phyloP scores from a whole-genome alignment of 2,113 vertebrate genomes.

The Plecotus auritus region DNA sequence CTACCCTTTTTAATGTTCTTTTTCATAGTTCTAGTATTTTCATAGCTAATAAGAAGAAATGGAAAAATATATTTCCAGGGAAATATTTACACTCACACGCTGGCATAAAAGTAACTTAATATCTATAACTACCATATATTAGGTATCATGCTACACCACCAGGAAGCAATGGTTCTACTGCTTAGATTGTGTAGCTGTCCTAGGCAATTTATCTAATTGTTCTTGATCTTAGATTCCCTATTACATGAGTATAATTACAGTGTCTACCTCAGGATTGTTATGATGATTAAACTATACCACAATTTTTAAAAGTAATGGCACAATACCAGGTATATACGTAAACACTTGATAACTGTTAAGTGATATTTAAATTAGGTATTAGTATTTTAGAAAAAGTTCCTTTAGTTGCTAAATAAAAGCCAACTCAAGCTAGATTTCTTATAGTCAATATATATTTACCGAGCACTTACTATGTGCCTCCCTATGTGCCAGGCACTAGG shows the following conservation, averaged over 20 bases:
- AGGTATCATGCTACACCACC: background rate
- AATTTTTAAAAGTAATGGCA: background rate
- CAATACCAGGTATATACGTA: background rate
- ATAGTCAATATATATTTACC: background rate
- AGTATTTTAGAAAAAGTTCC: background rate
- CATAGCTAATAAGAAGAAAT: background rate
- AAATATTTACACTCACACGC: background rate
- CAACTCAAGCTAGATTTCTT: background rate
- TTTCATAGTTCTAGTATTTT: constrained; percentile 6
- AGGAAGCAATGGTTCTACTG: background rate
- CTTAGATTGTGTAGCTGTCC: background rate
- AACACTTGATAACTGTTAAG: background rate
- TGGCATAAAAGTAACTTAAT: background rate
- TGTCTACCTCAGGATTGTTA: background rate
- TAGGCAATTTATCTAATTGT: background rate
- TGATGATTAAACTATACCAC: background rate
- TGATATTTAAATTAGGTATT: background rate
- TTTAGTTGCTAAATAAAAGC: background rate
- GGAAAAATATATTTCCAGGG: background rate
- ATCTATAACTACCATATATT: background rate
- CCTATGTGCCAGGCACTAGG: background rate
- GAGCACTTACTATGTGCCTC: background rate
- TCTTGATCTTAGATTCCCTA: background rate
- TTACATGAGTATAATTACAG: background rate
- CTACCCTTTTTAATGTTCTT: background rate